These are phyloP conservation scores for Apteryx owenii DNA, from an alignment of 2,113 vertebrate species.

Conservation along the genomic window DNA sequence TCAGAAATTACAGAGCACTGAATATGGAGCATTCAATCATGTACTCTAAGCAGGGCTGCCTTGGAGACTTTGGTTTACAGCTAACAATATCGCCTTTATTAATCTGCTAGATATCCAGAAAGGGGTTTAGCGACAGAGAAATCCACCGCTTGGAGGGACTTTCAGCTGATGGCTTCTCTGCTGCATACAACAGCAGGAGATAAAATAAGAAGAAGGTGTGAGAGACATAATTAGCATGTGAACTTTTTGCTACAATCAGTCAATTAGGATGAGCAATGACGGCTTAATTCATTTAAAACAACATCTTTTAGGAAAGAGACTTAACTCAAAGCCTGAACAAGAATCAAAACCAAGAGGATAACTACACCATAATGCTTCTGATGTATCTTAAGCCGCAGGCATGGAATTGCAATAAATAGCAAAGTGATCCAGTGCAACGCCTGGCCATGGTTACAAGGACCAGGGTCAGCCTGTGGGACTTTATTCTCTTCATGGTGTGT, in stretches of 20 bases:
- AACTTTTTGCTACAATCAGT: background rate
- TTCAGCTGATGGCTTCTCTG: background rate
- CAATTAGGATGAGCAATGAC: background rate
- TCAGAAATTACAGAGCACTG: background rate
- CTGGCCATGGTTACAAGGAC: background rate
- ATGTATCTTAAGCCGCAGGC: background rate
- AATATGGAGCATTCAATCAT: background rate
- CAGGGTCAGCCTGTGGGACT: background rate
- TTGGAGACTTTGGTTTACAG: background rate
- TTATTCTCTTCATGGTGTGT: background rate
- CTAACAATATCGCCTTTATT: background rate
- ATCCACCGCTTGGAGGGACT: background rate
- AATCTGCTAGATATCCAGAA: background rate
- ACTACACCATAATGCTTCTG: rapidly evolving
- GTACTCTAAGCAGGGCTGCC: background rate
- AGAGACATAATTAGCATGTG: background rate
- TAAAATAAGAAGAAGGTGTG: background rate
- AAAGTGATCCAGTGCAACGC: rapidly evolving
- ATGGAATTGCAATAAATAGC: background rate
- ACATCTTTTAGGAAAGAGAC: background rate
- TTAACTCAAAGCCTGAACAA: background rate
- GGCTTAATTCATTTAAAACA: background rate
- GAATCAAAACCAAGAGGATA: background rate
- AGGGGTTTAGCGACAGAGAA: background rate
- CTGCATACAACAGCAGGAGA: background rate